A percentile compares a stretch with the other conserved stretches of the same genome.
These are phyloP conservation scores for Haemorhous mexicanus DNA, from an alignment of 2,113 vertebrate species.

Conservation along the genomic window DNA sequence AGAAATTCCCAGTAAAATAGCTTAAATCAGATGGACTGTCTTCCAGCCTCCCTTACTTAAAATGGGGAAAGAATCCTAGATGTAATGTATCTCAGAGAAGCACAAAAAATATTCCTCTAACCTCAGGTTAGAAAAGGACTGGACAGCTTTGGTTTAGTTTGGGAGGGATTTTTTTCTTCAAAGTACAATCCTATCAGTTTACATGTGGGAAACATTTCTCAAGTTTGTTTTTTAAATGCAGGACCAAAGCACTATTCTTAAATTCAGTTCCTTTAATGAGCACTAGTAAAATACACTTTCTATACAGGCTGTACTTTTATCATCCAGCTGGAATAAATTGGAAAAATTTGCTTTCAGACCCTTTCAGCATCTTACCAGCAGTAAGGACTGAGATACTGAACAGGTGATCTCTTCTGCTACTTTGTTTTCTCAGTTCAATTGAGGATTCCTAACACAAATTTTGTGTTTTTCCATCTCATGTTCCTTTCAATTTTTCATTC, in stretches of 20 bases:
- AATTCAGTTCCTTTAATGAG: not conserved
- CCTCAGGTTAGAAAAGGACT: not conserved
- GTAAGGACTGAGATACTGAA: not conserved
- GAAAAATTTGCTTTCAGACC: not conserved
- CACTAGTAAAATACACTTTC: not conserved
- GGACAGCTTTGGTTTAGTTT: not conserved
- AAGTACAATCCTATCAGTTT: not conserved
- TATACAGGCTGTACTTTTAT: not conserved
- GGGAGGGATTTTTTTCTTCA: not conserved
- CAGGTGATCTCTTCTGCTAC: not conserved
- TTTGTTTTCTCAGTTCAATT: not conserved
- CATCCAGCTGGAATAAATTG: not conserved
- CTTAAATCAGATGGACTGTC: slow-evolving; percentile 39
- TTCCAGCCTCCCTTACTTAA: slow-evolving; percentile 34
- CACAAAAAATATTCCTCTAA: not conserved
- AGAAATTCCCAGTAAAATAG: slow-evolving; percentile 61
- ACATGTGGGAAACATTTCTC: not conserved
- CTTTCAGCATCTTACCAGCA: not conserved
- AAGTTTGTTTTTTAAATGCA: not conserved
- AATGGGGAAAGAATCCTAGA: slow-evolving; percentile 57
- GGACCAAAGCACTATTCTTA: not conserved
- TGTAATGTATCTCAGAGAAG: not conserved
- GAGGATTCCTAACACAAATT: not conserved
- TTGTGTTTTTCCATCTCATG: not conserved
- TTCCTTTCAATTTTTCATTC: not conserved